Percentiles rank a stretch among this genome's conserved stretches.
phyloP scores from a whole-genome alignment of 1,140 invertebrate species.

The Vollenhovia emeryi region DNA sequence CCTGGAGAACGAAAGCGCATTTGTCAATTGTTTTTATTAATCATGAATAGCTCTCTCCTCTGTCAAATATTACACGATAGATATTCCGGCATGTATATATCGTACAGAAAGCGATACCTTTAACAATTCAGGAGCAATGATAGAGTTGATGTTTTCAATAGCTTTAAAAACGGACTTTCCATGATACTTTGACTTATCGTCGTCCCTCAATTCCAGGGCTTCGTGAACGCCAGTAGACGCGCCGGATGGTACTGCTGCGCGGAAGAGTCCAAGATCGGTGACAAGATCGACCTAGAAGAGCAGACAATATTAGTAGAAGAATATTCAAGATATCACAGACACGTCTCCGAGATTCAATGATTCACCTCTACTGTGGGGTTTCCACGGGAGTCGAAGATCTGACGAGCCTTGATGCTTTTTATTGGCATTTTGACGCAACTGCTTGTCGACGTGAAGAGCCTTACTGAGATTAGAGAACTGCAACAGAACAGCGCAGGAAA shows the following conservation, averaged over 20 bases:
- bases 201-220: slow-evolving; percentile 97
- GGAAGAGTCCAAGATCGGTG: slow-evolving; percentile 94
- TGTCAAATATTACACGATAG: not conserved
- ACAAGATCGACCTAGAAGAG: slow-evolving; percentile 85
- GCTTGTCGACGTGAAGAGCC: slow-evolving; percentile 58
- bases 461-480: slow-evolving; percentile 69
- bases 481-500: slow-evolving; percentile 46
- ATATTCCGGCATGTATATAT: not conserved
- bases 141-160: slow-evolving; percentile 96
- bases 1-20: slow-evolving; percentile 61
- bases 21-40: not conserved
- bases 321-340: not conserved
- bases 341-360: not conserved
- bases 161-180: slow-evolving; percentile 98
- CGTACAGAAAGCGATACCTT: slow-evolving; percentile 85
- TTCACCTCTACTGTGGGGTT: slow-evolving; percentile 98
- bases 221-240: slow-evolving; percentile 99
- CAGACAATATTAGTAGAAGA: slow-evolving; percentile 70
- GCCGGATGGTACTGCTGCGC: slow-evolving; percentile 98
- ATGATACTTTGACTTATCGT: slow-evolving; percentile 95
- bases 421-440: slow-evolving; percentile 88
- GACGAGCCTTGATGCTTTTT: slow-evolving; percentile 95
- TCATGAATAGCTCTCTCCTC: not conserved
- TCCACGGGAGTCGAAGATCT: slow-evolving; percentile 99
- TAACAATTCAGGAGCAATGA: slow-evolving; percentile 94